Base-by-base conservation (phyloP, 2,113 vertebrate species). In the Oophaga pumilio region DNA sequence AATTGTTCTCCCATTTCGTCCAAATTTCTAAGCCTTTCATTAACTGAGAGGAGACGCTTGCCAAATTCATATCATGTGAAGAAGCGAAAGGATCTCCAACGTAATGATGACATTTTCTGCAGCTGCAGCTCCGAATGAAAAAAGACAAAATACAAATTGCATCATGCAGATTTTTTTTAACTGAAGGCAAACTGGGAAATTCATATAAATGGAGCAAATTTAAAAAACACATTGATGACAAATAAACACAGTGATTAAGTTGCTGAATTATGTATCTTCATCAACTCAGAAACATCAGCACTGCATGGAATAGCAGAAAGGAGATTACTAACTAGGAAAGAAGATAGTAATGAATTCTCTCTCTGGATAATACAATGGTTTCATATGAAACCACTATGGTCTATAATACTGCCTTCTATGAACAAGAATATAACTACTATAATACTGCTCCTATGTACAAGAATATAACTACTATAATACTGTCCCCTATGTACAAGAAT, bases 11-110 rank as follows among this genome's bases (percentile, higher is more conserved):
- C 60, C 26, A 43, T 80, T 87, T 78, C 49, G 28, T 80, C 85
- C 85, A 87, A 80, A 87, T 57, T 78, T 87, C 28, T 80, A 53
- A 87, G 85, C 76, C 85, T 71, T 87, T 87, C 76, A 87, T 80
- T 80, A 80, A 87, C 49, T 28, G 17, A 43, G 68, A 62, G 79
- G 20, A 49, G 49, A 0, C 33, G 76, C 64, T 57, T 87, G 85
- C 85, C 85, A 87, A 80, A 80, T 56, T 79, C 20, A 87, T 71
- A 80, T 71, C 43, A 71, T 57, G 66, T 49, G 85, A 79, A 53
- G 20, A 80, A 80, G 64, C 76, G 69, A 57, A 50, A 87, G 85
- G 69, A 80, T 87, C 76, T 68, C 85, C 71, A 80, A 87, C 71
- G 85, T 79, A 26, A 57, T 80, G 60, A 69, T 80, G 77, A 80